Conservation (phyloP, 1,140 invertebrate species). For the Drosophila kikkawai region DNA sequence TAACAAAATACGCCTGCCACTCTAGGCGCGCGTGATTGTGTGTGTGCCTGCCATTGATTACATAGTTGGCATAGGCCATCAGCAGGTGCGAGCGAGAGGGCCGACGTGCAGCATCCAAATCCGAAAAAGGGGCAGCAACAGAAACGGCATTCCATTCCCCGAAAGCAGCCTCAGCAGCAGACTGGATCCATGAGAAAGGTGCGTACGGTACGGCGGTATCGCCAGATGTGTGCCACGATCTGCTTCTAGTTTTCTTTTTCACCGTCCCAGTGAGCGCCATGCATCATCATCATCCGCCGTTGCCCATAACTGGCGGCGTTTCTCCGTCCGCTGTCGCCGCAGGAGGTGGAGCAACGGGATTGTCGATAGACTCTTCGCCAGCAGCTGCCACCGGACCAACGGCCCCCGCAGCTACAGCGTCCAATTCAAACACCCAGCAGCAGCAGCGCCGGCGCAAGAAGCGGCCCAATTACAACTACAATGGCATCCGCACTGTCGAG, state of each 20-base stretch:
- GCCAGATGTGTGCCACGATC: slow-evolving; percentile 36
- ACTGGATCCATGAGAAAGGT: slow-evolving; percentile 74
- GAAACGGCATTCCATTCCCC: slow-evolving; percentile 78
- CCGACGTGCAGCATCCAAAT: slow-evolving; percentile 36
- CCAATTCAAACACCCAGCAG: slow-evolving; percentile 31
- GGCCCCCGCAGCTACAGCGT: slow-evolving; percentile 13
- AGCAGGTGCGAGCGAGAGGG: slow-evolving; percentile 45
- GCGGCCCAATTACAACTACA: slow-evolving; percentile 83
- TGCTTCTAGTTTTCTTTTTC: slow-evolving; percentile 16
- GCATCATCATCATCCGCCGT: slow-evolving; percentile 77
- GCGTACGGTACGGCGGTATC: slow-evolving; percentile 29
- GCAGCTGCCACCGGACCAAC: slow-evolving; percentile 16
- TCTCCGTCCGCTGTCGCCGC: background rate
- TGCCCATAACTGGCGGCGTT: slow-evolving; percentile 63
- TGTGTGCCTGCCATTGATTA: slow-evolving; percentile 50
- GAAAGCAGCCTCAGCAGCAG: slow-evolving; percentile 20
- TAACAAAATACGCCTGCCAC: slow-evolving; percentile 53
- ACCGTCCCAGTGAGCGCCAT: slow-evolving; percentile 55
- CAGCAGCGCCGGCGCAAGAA: slow-evolving; percentile 85
- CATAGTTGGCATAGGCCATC: slow-evolving; percentile 40
- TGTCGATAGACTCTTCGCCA: slow-evolving; percentile 18
- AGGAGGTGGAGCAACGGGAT: slow-evolving; percentile 21
- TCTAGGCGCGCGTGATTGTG: slow-evolving; percentile 24
- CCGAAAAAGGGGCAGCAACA: slow-evolving; percentile 59
- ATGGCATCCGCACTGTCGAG: slow-evolving; percentile 92